These are phyloP conservation scores for Tetrax tetrax DNA, from an alignment of 2,113 vertebrate genomes.

Conservation along the genomic window DNA sequence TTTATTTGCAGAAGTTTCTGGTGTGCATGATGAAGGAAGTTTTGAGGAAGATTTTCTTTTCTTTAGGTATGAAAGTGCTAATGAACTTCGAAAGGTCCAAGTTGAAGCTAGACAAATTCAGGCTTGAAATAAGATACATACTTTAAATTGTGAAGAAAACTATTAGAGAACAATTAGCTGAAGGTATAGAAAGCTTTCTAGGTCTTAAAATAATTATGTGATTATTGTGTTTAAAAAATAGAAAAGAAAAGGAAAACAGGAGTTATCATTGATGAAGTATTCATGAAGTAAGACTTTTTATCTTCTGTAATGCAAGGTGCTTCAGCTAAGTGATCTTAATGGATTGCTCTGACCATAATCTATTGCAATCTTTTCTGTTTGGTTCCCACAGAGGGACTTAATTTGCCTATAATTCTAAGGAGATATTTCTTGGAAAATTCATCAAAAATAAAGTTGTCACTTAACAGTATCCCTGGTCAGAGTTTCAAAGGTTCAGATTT, in stretches of 20 bases:
- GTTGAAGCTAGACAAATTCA: background rate
- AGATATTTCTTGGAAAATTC: background rate
- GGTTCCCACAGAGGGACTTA: background rate
- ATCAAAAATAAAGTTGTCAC: background rate
- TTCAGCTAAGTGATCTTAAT: background rate
- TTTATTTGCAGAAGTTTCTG: background rate
- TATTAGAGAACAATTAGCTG: background rate
- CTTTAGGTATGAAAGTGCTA: background rate
- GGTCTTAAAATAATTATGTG: background rate
- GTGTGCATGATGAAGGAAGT: background rate
- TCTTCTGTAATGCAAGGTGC: background rate
- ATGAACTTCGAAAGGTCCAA: background rate
- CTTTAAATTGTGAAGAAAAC: background rate
- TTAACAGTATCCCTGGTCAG: background rate
- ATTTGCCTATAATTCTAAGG: background rate
- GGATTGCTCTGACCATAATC: background rate
- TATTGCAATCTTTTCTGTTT: background rate
- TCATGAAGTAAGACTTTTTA: background rate
- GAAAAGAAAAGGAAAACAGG: background rate
- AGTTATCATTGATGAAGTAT: background rate
- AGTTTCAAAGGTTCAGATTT: background rate
- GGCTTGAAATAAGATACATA: background rate
- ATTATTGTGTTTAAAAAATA: background rate
- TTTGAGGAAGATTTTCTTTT: background rate
- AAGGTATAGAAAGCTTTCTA: background rate